Evolutionary conservation across 2,113 vertebrate genomes (phyloP).

Genomic region (Perccottus glenii): DNA sequence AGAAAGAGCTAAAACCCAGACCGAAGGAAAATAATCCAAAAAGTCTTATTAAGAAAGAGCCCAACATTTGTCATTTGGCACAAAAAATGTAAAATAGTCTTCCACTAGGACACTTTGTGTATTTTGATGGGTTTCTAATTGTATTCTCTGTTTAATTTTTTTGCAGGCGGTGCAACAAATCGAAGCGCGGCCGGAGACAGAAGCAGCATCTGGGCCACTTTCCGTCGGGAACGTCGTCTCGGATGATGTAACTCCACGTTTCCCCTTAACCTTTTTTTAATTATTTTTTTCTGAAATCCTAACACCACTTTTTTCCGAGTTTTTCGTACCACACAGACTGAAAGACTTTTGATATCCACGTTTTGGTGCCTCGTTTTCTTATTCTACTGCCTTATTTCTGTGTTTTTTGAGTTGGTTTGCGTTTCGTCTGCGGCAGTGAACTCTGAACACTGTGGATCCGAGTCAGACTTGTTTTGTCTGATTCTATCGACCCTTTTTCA

Average conservation of each 20-base stretch:
- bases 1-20: no score
- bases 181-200: constrained; percentile 93
- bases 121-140: constrained; percentile 15
- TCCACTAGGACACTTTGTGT: no score
- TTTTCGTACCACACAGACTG: not conserved
- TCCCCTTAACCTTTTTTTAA: no score
- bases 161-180: constrained; percentile 94
- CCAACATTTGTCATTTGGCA: no score
- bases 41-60: no score
- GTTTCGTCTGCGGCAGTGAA: constrained; percentile 22
- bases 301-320: not conserved
- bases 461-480: constrained; percentile 34
- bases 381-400: constrained; percentile 67
- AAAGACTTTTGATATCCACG: not conserved
- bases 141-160: not conserved
- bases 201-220: constrained; percentile 98
- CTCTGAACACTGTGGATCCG: constrained; percentile 51
- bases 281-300: no score
- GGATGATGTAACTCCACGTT: constrained; percentile 39
- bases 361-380: constrained; percentile 58
- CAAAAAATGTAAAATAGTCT: no score
- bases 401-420: not conserved
- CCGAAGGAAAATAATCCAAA: no score
- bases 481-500: constrained; percentile 20
- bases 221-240: constrained; percentile 92